These are phyloP conservation scores for Hydropsyche betteni DNA, from an alignment of 2,888 invertebrate species.

Conservation along the genomic window DNA sequence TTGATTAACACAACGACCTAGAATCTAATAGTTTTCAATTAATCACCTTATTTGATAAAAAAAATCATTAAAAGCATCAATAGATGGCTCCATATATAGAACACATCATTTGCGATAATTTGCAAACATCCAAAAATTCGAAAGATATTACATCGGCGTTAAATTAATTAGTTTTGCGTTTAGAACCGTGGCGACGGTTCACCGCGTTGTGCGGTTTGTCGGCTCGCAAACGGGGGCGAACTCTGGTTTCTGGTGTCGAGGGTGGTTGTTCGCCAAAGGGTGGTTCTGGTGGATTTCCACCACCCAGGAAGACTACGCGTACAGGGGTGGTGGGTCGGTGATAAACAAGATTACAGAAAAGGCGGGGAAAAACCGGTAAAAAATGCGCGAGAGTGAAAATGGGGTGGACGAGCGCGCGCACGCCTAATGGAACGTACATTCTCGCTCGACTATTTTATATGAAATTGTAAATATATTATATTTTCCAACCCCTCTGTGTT, in stretches of 20 bases:
- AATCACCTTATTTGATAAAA: too few relatives aligned
- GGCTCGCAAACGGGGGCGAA: neutral
- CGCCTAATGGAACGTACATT: conserved; percentile 30
- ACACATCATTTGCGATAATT: too few relatives aligned
- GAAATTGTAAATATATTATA: too few relatives aligned
- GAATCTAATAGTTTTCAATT: too few relatives aligned
- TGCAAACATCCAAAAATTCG: too few relatives aligned
- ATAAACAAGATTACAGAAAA: conserved; percentile 42
- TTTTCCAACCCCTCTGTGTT: too few relatives aligned
- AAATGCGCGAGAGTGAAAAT: conserved; percentile 31
- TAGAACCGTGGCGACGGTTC: neutral
- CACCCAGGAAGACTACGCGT: too few relatives aligned
- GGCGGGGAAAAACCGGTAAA: conserved; percentile 6
- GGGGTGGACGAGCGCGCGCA: conserved; percentile 28
- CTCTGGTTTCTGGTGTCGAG: neutral
- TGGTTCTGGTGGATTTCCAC: too few relatives aligned
- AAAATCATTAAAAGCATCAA: too few relatives aligned
- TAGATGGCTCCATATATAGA: too few relatives aligned
- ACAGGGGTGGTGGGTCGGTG: neutral
- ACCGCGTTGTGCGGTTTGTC: conserved; percentile 6
- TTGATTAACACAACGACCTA: too few relatives aligned
- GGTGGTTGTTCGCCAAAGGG: neutral
- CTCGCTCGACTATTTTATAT: conserved; percentile 8
- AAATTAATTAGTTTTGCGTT: conserved; percentile 18
- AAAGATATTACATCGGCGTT: neutral